These are phyloP conservation scores for Pitta sordida DNA, from an alignment of 2,113 vertebrate genomes.

Conservation along the genomic window DNA sequence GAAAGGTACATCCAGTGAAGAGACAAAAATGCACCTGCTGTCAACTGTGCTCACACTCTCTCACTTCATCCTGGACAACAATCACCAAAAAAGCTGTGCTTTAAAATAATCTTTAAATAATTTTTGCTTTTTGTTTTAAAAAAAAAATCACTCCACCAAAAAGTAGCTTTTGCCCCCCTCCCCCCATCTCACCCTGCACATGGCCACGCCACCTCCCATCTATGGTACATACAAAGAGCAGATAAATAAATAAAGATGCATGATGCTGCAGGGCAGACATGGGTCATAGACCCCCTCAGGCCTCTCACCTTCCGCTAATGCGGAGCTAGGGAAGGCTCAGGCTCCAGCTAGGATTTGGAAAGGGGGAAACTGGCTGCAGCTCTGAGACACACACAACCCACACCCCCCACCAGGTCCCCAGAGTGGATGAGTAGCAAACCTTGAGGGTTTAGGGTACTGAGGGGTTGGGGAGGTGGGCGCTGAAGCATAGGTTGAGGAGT, in stretches of 20 bases:
- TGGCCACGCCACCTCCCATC: not conserved
- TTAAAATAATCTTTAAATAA: constrained; percentile 69
- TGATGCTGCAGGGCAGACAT: not conserved
- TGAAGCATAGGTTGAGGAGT: not conserved
- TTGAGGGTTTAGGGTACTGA: constrained; percentile 8
- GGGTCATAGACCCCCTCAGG: not conserved
- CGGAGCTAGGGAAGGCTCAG: not conserved
- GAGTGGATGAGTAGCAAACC: constrained; percentile 20
- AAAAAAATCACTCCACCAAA: not conserved
- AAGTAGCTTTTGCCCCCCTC: not conserved
- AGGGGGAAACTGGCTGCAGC: not conserved
- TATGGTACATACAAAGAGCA: constrained; percentile 39
- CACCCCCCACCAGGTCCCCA: too few species aligned
- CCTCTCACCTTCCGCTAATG: fast-evolving
- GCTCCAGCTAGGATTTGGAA: not conserved
- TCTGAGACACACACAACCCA: too few species aligned
- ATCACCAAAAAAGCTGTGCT: constrained; percentile 39
- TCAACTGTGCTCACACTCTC: fast-evolving
- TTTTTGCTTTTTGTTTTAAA: constrained; percentile 29
- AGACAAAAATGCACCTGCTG: constrained; percentile 33
- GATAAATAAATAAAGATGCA: constrained; percentile 52
- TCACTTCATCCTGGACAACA: not conserved
- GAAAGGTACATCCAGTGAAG: constrained; percentile 61
- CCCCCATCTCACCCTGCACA: not conserved
- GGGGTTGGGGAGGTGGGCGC: not conserved